Percentiles rank a stretch among this genome's conserved stretches.
Evolutionary conservation across 2,888 invertebrate species (phyloP).

Genomic region (Sinopyrophorus schimmeli): DNA sequence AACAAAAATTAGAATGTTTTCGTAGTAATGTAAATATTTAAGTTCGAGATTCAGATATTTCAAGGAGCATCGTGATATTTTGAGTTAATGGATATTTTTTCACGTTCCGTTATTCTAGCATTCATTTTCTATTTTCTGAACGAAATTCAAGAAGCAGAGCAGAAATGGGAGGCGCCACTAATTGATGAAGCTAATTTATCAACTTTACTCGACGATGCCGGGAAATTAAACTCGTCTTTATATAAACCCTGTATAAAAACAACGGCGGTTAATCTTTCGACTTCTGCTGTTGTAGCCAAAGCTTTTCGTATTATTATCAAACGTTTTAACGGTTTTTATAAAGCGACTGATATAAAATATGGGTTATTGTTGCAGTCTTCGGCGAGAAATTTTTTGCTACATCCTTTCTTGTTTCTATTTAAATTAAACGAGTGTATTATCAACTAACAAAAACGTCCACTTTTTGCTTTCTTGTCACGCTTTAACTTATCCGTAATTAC

Average conservation of each 20-base stretch:
- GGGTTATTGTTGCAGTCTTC: constrained; percentile 22
- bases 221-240: constrained; percentile 40
- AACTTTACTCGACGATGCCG: constrained; percentile 40
- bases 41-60: constrained; percentile 20
- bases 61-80: constrained; percentile 20
- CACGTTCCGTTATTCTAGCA: constrained; percentile 25
- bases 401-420: constrained; percentile 8
- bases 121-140: constrained; percentile 29
- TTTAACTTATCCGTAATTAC: too few relatives aligned
- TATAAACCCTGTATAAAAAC: constrained; percentile 35
- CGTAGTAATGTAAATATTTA: constrained; percentile 22
- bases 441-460: neutral
- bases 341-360: constrained; percentile 28
- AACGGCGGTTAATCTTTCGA: constrained; percentile 35
- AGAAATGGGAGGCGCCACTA: constrained; percentile 39
- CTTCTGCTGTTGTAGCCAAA: constrained; percentile 32
- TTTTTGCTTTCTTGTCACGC: too few relatives aligned
- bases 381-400: constrained; percentile 11
- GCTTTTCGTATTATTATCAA: constrained; percentile 33
- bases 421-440: constrained; percentile 13
- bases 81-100: constrained; percentile 27
- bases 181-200: constrained; percentile 43
- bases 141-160: constrained; percentile 32
- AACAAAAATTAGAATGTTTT: constrained; percentile 12
- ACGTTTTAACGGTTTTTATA: constrained; percentile 28